Evolutionary conservation across 2,113 vertebrate species (phyloP).

Genomic region (Apteryx mantelli): DNA sequence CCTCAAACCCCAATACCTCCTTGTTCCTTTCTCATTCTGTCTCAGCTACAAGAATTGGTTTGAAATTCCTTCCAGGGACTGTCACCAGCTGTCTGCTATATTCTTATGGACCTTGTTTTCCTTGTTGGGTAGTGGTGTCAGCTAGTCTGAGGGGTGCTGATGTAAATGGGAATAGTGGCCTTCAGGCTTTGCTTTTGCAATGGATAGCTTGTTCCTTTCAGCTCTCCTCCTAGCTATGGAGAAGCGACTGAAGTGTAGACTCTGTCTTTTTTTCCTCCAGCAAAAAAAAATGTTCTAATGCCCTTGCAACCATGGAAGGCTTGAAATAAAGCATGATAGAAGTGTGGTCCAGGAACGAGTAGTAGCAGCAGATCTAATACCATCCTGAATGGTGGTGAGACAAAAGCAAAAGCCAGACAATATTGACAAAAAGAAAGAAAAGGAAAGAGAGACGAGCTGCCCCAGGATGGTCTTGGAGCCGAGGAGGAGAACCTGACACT

Average conservation of each 20-base stretch:
- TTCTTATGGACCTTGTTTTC: background rate
- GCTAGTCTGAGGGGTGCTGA: background rate
- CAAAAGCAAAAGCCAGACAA: background rate
- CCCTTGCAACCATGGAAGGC: background rate
- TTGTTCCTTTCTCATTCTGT: background rate
- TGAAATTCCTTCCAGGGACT: background rate
- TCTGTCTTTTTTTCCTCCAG: background rate
- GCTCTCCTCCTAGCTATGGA: background rate
- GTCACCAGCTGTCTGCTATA: background rate
- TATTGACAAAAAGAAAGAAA: background rate
- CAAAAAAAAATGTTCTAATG: background rate
- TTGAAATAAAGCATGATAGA: background rate
- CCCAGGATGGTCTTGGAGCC: accelerated
- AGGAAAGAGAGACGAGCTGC: background rate
- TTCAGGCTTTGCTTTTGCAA: background rate
- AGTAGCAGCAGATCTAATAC: background rate
- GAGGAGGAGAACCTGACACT: background rate
- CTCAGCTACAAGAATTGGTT: background rate
- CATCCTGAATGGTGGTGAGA: background rate
- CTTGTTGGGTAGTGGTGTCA: background rate
- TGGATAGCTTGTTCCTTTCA: background rate
- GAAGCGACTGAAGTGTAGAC: background rate
- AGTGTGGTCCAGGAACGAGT: background rate
- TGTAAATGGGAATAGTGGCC: background rate
- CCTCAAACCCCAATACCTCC: background rate